Evolutionary conservation across 2,888 invertebrate species (phyloP), one percentile per base, ranked within the genome.

Genomic region (Deilephila porcellus): DNA sequence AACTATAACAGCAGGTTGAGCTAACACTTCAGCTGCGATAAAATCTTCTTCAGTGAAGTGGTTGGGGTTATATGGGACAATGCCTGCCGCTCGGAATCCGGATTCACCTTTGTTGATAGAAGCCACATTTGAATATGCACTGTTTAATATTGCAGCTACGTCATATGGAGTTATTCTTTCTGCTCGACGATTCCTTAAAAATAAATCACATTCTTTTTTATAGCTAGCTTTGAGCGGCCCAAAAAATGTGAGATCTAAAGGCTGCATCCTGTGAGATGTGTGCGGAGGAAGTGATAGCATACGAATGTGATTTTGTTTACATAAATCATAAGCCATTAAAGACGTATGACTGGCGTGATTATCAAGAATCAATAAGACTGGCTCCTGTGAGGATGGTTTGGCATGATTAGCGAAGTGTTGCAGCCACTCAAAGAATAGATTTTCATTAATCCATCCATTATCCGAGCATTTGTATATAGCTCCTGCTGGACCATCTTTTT

Each of bases 401-500:
- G 82, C 45, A 59, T 75, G n/a, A 17, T 45, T 11, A 4, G 32
- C 56, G 67, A 79, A 81, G 53, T 81, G 78, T 64, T 62, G 76
- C 29, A 81, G 72, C 81, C 80, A 82, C 63, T 81, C 73, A 73
- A 80, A 20, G 72, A 80, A 82, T 4, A 83, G 52, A 37, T 78
- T 56, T 70, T 78, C 76, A 70, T 79, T 79, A 14, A 78, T 81
- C 77, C 78, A 79, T 7, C 79, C 77, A 71, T 78, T 78, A 60
- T 78, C 71, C 29, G 77, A 78, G 71, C 77, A 77, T 70, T 74
- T 77, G 71, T 79, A 80, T 20, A 89, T 74, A 37, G 89, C 84
- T 70, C 84, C 85, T 71, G 81, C 71, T 73, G 89, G 89, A 37
- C 89, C 89, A 79, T 84, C 87, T 74, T 83, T 82, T 76, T 87